Evolutionary conservation across 30 jellyfish, hydroid and myxozoan genomes (phyloP).

Genomic region (Chironex yamaguchii): DNA sequence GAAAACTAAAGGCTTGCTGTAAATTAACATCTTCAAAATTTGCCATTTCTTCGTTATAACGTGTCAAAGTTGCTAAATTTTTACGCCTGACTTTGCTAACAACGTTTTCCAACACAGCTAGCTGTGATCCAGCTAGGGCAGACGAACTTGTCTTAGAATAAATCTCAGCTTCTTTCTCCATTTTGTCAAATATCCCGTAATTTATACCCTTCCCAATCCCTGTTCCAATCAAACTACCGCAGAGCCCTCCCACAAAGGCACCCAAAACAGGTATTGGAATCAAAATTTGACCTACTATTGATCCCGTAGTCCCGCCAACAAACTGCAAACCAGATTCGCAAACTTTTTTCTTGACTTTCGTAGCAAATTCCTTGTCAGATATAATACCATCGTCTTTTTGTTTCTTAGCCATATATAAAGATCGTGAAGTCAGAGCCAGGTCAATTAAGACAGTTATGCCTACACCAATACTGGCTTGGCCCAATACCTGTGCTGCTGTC

Average conservation of each 20-base stretch:
- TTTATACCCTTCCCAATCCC: conserved; percentile 98
- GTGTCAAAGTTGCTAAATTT: conserved; percentile 50
- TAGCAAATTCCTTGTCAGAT: conserved; percentile 76
- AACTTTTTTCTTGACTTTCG: conserved; percentile 85
- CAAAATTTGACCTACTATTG: conserved; percentile 94
- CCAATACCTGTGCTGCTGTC: conserved; percentile 96
- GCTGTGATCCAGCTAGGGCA: not conserved
- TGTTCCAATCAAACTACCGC: conserved; percentile 96
- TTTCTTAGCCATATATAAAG: conserved; percentile 88
- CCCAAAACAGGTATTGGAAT: conserved; percentile 97
- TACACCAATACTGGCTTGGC: conserved; percentile 93
- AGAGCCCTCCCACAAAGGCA: conserved; percentile 96
- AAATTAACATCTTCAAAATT: conserved; percentile 33
- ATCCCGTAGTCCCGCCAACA: conserved; percentile 98
- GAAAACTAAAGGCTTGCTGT: not conserved
- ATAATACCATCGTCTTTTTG: conserved; percentile 84
- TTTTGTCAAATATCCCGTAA: conserved; percentile 82
- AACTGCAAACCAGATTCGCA: conserved; percentile 97
- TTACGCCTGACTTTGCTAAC: conserved; percentile 16
- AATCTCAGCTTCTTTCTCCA: not conserved
- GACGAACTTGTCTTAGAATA: not conserved
- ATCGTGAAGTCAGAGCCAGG: conserved; percentile 91
- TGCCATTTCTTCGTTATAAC: conserved; percentile 58
- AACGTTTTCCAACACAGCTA: not conserved
- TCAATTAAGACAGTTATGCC: conserved; percentile 84